phyloP scores from a whole-genome alignment of 2,797 vertebrate species.

The Gorsachius magnificus region DNA sequence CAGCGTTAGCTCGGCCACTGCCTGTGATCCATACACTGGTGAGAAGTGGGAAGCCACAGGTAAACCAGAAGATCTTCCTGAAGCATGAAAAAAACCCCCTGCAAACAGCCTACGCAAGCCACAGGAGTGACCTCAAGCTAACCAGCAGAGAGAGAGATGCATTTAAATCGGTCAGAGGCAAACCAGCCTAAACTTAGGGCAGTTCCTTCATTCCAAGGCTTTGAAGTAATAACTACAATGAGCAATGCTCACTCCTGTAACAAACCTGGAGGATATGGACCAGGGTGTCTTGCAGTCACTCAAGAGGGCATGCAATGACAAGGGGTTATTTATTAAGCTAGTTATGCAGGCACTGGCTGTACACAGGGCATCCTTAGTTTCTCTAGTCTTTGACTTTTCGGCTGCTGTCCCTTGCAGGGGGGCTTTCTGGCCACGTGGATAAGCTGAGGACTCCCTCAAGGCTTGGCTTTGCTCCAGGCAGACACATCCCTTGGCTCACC shows the following conservation, averaged over 20 bases:
- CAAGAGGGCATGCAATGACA: neutral
- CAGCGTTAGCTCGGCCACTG: fast-evolving
- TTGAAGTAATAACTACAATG: neutral
- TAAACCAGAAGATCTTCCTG: neutral
- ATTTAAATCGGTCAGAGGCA: neutral
- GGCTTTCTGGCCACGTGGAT: neutral
- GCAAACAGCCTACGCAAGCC: neutral
- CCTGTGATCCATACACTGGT: neutral
- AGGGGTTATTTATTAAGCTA: neutral
- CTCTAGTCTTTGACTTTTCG: neutral
- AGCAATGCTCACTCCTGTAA: neutral
- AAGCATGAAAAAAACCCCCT: neutral
- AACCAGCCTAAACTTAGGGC: neutral
- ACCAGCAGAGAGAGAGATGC: neutral
- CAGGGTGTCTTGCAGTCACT: neutral
- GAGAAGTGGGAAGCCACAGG: neutral
- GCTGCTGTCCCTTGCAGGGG: neutral
- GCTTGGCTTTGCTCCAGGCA: neutral
- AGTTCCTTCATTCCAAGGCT: neutral
- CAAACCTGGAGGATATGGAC: neutral
- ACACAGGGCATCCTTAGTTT: neutral
- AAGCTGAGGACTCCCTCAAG: neutral
- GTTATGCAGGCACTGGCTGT: neutral
- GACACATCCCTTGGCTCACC: neutral
- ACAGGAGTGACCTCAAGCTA: neutral